Evolutionary conservation across 1,140 invertebrate genomes (phyloP).

Genomic region (Oscheius sp.): DNA sequence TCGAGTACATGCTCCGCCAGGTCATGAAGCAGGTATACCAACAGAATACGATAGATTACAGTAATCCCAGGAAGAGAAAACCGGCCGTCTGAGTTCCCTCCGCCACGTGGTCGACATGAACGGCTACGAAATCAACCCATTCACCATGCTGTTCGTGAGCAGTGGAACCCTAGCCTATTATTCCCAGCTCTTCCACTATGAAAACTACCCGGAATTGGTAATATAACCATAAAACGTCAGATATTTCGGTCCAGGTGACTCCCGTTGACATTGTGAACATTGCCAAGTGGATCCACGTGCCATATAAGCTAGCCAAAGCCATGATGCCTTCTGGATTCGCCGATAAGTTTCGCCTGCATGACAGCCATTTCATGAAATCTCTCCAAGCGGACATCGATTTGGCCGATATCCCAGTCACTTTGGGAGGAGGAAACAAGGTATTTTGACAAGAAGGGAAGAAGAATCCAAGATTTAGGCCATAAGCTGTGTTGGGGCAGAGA

Average conservation of each 20-base stretch:
- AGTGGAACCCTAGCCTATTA: conserved; percentile 59
- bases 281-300: conserved; percentile 59
- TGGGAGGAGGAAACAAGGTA: conserved; percentile 55
- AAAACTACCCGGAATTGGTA: conserved; percentile 60
- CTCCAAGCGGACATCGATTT: conserved; percentile 50
- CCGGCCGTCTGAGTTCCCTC: conserved; percentile 51
- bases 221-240: not conserved
- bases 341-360: conserved; percentile 57
- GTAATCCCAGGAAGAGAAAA: conserved; percentile 47
- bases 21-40: conserved; percentile 58
- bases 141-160: conserved; percentile 59
- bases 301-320: conserved; percentile 48
- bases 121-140: conserved; percentile 61
- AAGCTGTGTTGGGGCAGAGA: conserved; percentile 50
- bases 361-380: conserved; percentile 50
- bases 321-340: conserved; percentile 61
- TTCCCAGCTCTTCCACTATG: conserved; percentile 59
- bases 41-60: not conserved
- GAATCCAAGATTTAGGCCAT: conserved; percentile 44
- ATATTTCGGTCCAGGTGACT: conserved; percentile 35
- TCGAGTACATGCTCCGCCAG: conserved; percentile 59
- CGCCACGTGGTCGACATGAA: conserved; percentile 59
- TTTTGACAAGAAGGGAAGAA: not conserved
- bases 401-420: conserved; percentile 51
- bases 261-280: conserved; percentile 60